phyloP scores from a whole-genome alignment of 2,113 vertebrate species.

The Muntiacus reevesi region DNA sequence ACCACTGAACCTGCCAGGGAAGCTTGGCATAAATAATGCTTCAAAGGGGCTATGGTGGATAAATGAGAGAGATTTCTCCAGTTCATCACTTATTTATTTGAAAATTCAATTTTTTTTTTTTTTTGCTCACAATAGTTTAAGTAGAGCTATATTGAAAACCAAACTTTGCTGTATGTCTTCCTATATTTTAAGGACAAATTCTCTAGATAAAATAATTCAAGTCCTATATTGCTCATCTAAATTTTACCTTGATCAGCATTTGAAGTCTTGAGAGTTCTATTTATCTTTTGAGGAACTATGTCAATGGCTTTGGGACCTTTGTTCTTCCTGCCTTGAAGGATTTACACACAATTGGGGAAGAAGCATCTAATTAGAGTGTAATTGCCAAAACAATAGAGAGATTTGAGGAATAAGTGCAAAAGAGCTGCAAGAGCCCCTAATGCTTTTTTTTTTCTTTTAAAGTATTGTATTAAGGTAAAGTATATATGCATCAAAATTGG shows the following conservation, averaged over 20 bases:
- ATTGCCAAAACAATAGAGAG: conserved; percentile 25
- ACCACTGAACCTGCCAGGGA: not conserved
- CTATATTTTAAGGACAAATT: conserved; percentile 5
- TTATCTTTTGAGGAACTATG: conserved; percentile 36
- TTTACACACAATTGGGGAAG: conserved; percentile 19
- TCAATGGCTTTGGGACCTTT: not conserved
- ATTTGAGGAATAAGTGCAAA: conserved; percentile 31
- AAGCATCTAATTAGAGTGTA: not conserved
- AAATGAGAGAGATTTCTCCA: not conserved
- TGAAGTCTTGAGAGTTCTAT: not conserved
- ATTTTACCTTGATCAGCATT: not conserved
- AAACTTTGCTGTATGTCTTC: conserved; percentile 4
- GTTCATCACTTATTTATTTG: not conserved
- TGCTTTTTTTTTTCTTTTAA: conserved; percentile 21
- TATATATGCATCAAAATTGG: conserved; percentile 53
- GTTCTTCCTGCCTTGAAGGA: conserved; percentile 9
- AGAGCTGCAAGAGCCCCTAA: not conserved
- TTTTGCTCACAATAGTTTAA: not conserved
- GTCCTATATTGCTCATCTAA: not conserved
- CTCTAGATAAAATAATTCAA: conserved; percentile 17
- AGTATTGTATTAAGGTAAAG: conserved; percentile 32
- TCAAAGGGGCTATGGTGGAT: not conserved
- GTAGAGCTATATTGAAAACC: not conserved
- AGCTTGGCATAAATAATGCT: not conserved
- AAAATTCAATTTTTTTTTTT: not conserved